Evolutionary conservation across 2,888 invertebrate species (phyloP).

Genomic region (Brenthis daphne): DNA sequence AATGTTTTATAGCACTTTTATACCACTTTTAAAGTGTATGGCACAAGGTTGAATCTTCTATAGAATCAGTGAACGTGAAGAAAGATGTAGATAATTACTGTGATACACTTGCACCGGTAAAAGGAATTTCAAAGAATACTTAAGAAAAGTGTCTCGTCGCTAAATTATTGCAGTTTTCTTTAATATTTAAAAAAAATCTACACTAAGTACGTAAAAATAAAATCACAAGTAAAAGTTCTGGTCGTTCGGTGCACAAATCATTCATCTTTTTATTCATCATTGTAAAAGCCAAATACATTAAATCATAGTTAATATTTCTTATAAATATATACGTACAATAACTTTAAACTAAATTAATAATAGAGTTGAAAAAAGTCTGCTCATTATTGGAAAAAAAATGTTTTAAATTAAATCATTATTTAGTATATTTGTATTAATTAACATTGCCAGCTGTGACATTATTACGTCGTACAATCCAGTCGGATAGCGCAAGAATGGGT

Average conservation of each 20-base stretch:
- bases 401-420: not conserved
- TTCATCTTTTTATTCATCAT: too few relatives aligned
- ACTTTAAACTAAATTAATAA: too few relatives aligned
- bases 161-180: not conserved
- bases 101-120: conserved; percentile 38
- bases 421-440: not conserved
- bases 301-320: too few relatives aligned
- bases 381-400: too few relatives aligned
- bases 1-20: not conserved
- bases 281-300: too few relatives aligned
- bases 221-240: too few relatives aligned
- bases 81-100: conserved; percentile 38
- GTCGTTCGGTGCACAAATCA: too few relatives aligned
- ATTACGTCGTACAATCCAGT: conserved; percentile 16
- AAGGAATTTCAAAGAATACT: conserved; percentile 36
- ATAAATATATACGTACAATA: too few relatives aligned
- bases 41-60: conserved; percentile 11
- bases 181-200: not conserved
- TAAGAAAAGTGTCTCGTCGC: not conserved
- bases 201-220: too few relatives aligned
- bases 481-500: conserved; percentile 30
- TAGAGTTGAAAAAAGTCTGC: too few relatives aligned
- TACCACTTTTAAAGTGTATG: not conserved
- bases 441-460: not conserved
- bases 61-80: conserved; percentile 5